Evolutionary conservation across 2,888 invertebrate genomes (phyloP).

Genomic region (Pachliopta kotzebuea): DNA sequence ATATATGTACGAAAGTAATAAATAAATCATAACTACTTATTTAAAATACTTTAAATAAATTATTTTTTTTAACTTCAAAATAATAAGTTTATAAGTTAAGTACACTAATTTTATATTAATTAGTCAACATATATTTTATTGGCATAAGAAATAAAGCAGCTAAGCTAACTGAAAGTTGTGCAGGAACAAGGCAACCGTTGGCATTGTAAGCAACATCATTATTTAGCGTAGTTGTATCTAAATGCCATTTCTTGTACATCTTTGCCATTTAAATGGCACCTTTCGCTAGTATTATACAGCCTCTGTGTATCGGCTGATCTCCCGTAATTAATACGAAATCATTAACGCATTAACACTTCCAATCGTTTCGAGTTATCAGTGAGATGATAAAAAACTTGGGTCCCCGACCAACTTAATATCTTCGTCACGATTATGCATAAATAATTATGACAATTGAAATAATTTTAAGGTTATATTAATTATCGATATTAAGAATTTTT

Average conservation of each 20-base stretch:
- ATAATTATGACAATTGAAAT: constrained; percentile 37
- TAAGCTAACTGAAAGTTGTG: constrained; percentile 15
- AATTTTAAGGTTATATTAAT: no score
- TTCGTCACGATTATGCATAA: constrained; percentile 53
- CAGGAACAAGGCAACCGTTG: constrained; percentile 4
- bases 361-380: constrained; percentile 21
- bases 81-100: background rate
- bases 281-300: constrained; percentile 19
- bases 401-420: constrained; percentile 49
- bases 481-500: background rate
- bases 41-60: no score
- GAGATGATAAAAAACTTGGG: constrained; percentile 5
- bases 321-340: constrained; percentile 28
- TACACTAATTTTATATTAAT: background rate
- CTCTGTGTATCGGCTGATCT: constrained; percentile 10
- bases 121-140: no score
- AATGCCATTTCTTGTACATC: constrained; percentile 28
- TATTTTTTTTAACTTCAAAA: no score
- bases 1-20: no score
- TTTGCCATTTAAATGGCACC: constrained; percentile 29
- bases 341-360: constrained; percentile 24
- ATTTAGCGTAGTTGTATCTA: constrained; percentile 28
- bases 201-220: constrained; percentile 26
- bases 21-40: no score
- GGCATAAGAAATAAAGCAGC: background rate